Evolutionary conservation across 2,888 invertebrate genomes (phyloP), one percentile per base, ranked within the genome.

Genomic region (Phortica magna): DNA sequence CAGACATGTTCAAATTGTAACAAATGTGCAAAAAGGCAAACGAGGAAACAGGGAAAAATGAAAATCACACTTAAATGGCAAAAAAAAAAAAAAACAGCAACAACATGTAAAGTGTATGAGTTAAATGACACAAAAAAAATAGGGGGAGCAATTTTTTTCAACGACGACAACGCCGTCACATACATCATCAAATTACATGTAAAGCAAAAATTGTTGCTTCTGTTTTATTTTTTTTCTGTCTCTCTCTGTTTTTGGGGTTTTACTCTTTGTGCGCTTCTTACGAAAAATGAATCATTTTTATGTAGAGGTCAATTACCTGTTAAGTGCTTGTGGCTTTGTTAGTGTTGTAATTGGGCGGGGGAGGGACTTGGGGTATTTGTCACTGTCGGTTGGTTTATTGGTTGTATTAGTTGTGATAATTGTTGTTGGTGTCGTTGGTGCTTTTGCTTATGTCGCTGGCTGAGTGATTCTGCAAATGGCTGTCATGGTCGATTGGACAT

Each of bases 191-290:
- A 82, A 84, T 83, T 84, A 83, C 80, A 80, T 84, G 88, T 78
- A 83, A 88, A 85, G 85, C 81, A 85, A 84, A 85, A 85, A 85
- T 87, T 85, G 88, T 87, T 85, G 85, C 88, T 84, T 84, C 71
- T 77, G 78, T 57, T 75, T 71, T 68, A 19, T 68, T 43, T 42
- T 68, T 7, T 67, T 19, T 67, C 31, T 39, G 10, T 22, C 22
- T 67, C 7, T 14, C n/a, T 67, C 1, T 68, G 7, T 42, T 43
- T 43, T 9, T 48, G n/a, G n/a, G n/a, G 1, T 17, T 68, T 68
- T 42, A 65, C 41, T 65, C 17, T 68, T 55, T 55, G 31, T 31
- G 31, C 31, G 31, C 31, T 31, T 31, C 31, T 31, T 31, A 4
- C 31, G 14, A 14, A 48, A 71, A 71, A 71, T 71, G 70, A 53